These are phyloP conservation scores for Sinelater perroti DNA, from an alignment of 2,888 invertebrate genomes.

Conservation along the genomic window DNA sequence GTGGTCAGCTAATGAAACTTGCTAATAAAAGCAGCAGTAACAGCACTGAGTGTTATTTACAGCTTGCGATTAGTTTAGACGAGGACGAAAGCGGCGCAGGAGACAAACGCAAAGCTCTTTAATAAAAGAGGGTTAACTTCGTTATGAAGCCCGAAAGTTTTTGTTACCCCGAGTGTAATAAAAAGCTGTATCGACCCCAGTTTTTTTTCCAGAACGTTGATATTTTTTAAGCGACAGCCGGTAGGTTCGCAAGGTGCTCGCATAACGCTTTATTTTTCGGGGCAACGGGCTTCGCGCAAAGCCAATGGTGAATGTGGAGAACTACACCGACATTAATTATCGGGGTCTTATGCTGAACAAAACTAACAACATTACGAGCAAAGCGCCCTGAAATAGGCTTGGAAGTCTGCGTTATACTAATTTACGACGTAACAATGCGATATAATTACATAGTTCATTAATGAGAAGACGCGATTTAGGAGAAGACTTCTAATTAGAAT, in stretches of 20 bases:
- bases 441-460: background rate
- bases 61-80: constrained; percentile 13
- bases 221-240: constrained; percentile 6
- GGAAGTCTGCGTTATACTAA: background rate
- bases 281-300: too few relatives aligned
- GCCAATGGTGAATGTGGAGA: too few relatives aligned
- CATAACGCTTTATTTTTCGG: constrained; percentile 4
- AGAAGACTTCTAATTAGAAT: background rate
- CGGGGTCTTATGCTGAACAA: background rate
- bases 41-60: constrained; percentile 5
- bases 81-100: constrained; percentile 3
- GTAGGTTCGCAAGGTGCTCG: constrained; percentile 3
- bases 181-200: constrained; percentile 19
- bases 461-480: background rate
- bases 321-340: background rate
- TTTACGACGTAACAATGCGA: background rate
- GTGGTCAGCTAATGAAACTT: too few relatives aligned
- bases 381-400: background rate
- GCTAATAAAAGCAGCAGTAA: constrained; percentile 2
- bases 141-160: constrained; percentile 25
- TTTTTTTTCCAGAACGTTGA: constrained; percentile 9
- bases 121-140: constrained; percentile 27
- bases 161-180: constrained; percentile 18
- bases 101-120: constrained; percentile 20
- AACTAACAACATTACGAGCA: background rate